Evolutionary conservation across 2,113 vertebrate genomes (phyloP).

Genomic region (Pluvialis apricaria): DNA sequence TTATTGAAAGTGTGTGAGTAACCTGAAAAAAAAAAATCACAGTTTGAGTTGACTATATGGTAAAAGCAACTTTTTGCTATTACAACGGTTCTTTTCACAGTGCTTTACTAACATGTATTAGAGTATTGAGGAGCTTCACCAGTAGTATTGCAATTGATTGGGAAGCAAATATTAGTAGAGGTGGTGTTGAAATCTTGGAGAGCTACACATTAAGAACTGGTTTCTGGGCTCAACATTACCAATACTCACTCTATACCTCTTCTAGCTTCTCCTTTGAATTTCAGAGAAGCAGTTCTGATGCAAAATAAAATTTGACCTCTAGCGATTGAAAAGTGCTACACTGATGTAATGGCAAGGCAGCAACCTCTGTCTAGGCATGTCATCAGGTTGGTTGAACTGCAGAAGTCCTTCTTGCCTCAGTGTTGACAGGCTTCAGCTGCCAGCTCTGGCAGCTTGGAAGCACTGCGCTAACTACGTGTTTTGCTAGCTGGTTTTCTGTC

Average conservation of each 20-base stretch:
- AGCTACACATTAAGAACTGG: not conserved
- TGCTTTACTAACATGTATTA: not conserved
- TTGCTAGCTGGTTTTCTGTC: not conserved
- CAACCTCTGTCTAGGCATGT: not conserved
- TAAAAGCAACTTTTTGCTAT: not conserved
- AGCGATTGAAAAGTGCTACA: not conserved
- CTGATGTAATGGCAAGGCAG: not conserved
- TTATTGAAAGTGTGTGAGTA: not conserved
- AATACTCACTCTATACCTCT: not conserved
- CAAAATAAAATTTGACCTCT: not conserved
- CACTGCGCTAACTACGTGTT: accelerated
- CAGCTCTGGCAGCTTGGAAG: not conserved
- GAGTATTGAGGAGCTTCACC: not conserved
- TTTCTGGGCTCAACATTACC: not conserved
- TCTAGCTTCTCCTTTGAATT: not conserved
- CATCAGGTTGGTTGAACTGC: not conserved
- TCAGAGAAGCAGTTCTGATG: not conserved
- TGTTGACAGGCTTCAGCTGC: not conserved
- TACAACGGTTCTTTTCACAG: not conserved
- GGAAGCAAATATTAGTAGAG: not conserved
- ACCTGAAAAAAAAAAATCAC: not conserved
- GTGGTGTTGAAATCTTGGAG: not conserved
- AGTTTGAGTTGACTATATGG: not conserved
- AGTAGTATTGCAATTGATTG: not conserved
- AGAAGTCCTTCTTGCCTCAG: not conserved